phyloP scores from a whole-genome alignment of 1,140 invertebrate genomes.

The Aplysia californica region DNA sequence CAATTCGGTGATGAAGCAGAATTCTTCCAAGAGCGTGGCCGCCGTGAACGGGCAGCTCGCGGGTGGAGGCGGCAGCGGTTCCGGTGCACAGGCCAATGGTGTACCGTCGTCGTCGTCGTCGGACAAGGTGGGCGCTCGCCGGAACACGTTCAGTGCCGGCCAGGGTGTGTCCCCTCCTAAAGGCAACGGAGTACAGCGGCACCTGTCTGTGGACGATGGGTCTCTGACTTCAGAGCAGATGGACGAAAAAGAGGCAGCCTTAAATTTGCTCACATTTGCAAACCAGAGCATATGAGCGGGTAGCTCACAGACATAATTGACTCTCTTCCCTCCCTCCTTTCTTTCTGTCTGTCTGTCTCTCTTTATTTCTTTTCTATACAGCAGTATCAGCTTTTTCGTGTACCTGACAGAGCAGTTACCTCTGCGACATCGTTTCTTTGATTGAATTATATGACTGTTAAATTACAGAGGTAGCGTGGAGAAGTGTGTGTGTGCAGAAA shows the following conservation, averaged over 20 bases:
- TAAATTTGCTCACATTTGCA: conserved; percentile 31
- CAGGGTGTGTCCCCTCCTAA: background rate
- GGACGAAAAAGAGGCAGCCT: conserved; percentile 31
- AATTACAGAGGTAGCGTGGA: background rate
- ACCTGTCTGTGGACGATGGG: background rate
- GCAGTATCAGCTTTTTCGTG: background rate
- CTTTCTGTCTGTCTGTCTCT: background rate
- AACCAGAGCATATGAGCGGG: conserved; percentile 13
- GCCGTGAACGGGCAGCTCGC: background rate
- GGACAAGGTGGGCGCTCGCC: background rate
- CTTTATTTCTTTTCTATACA: background rate
- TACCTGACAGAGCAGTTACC: background rate
- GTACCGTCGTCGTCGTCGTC: background rate
- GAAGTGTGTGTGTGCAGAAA: too few species aligned
- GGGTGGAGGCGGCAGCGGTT: background rate
- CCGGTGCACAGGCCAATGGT: background rate
- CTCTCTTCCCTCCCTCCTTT: background rate
- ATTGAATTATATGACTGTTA: background rate
- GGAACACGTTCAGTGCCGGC: background rate
- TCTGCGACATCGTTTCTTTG: background rate
- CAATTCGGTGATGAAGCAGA: background rate
- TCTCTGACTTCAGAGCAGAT: background rate
- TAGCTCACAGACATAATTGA: background rate
- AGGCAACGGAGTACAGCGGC: background rate
- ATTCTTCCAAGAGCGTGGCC: background rate